Percentiles rank a stretch among this genome's conserved stretches.
These are phyloP conservation scores for Listronotus oregonensis DNA, from an alignment of 1,140 invertebrate species.

Conservation along the genomic window DNA sequence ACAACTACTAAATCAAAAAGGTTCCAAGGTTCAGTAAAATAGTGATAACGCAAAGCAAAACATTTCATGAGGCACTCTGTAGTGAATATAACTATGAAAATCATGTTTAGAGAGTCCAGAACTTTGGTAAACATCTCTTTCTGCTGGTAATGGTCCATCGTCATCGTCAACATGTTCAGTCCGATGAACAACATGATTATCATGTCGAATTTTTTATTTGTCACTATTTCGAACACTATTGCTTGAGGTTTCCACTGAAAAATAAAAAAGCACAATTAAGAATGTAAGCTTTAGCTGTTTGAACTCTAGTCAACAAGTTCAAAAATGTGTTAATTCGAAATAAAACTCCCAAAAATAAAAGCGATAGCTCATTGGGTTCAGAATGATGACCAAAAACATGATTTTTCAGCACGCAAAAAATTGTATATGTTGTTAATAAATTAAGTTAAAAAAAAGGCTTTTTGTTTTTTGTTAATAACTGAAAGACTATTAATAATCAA, in stretches of 20 bases:
- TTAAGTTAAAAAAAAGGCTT: too few species aligned
- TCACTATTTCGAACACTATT: slow-evolving; percentile 95
- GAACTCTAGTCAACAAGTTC: too few species aligned
- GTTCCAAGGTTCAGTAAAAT: slow-evolving; percentile 99
- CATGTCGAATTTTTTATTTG: slow-evolving; percentile 99
- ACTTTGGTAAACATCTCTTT: slow-evolving; percentile 79
- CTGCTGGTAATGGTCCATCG: slow-evolving; percentile 93
- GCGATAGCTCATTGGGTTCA: too few species aligned
- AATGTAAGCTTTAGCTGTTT: too few species aligned
- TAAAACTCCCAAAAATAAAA: too few species aligned
- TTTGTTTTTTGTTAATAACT: too few species aligned
- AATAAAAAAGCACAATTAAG: slow-evolving; percentile 24
- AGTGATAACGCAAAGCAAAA: slow-evolving; percentile 94
- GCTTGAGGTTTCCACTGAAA: slow-evolving; percentile 93
- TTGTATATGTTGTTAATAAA: too few species aligned
- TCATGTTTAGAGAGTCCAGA: slow-evolving; percentile 90
- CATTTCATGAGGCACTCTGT: slow-evolving; percentile 97
- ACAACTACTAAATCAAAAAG: slow-evolving; percentile 99
- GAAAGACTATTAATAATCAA: too few species aligned
- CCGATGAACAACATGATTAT: slow-evolving; percentile 99
- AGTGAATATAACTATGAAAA: slow-evolving; percentile 98
- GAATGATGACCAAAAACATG: too few species aligned
- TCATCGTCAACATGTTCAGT: slow-evolving; percentile 98
- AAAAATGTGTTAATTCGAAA: too few species aligned
- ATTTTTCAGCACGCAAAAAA: too few species aligned